phyloP scores from a whole-genome alignment of 1,140 invertebrate species.

The Pseudomyrmex sp. region DNA sequence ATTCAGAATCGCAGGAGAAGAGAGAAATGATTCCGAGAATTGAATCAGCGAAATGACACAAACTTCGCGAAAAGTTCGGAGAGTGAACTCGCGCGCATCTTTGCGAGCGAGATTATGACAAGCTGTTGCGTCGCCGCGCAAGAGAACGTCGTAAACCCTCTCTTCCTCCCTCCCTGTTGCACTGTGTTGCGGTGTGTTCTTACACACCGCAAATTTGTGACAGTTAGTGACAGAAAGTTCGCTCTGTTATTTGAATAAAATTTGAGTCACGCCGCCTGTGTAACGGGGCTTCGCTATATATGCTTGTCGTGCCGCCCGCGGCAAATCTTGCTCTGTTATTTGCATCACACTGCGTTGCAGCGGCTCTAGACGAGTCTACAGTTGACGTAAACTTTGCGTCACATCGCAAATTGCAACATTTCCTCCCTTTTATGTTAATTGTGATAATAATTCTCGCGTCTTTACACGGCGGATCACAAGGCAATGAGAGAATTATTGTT shows the following conservation, averaged over 20 bases:
- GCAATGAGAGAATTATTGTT: background rate
- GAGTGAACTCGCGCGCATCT: background rate
- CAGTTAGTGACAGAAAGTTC: slow-evolving; percentile 5
- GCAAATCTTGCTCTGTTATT: slow-evolving; percentile 8
- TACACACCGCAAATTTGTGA: slow-evolving; percentile 2
- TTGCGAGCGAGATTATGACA: slow-evolving; percentile 9
- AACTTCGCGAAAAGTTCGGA: slow-evolving; percentile 5
- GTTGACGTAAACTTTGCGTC: background rate
- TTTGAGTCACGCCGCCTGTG: background rate
- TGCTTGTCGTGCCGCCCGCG: background rate
- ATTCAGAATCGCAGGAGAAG: background rate
- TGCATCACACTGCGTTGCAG: background rate
- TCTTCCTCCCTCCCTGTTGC: background rate
- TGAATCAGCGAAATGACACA: background rate
- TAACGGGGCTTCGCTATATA: background rate
- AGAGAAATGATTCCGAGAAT: too few relatives aligned
- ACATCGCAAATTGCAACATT: background rate
- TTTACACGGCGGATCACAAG: background rate
- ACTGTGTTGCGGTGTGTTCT: too few relatives aligned
- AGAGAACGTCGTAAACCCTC: background rate
- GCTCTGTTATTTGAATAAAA: slow-evolving; percentile 4
- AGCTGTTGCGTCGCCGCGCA: background rate
- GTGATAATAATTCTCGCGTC: background rate
- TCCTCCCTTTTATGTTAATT: background rate
- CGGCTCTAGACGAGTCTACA: background rate